Percentiles rank a stretch among this genome's conserved stretches.
Conservation (phyloP, 2,888 invertebrate species). For the Cosmopolites sordidus region DNA sequence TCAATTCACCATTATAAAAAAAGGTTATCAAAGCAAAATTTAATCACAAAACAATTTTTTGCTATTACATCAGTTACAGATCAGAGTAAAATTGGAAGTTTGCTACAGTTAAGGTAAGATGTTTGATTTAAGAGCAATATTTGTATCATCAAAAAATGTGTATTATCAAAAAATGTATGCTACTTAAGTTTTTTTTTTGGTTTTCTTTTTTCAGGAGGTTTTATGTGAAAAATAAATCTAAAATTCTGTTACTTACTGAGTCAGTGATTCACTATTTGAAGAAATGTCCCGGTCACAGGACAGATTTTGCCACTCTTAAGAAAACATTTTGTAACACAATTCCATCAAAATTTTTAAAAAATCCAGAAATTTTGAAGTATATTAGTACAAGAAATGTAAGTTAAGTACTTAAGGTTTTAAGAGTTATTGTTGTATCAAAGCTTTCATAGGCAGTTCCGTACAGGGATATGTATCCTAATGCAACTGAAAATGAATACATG, state of each 20-base stretch:
- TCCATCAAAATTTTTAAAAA: conserved; percentile 52
- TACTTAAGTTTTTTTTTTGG: too few species aligned
- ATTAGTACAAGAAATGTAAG: conserved; percentile 50
- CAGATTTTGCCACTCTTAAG: conserved; percentile 53
- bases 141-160: too few species aligned
- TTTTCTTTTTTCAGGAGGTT: conserved; percentile 52
- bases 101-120: conserved; percentile 55
- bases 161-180: too few species aligned
- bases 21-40: conserved; percentile 53
- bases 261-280: conserved; percentile 54
- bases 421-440: background rate
- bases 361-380: conserved; percentile 51
- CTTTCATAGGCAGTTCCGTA: conserved; percentile 50
- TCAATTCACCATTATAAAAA: conserved; percentile 62
- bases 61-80: conserved; percentile 49
- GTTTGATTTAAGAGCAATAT: background rate
- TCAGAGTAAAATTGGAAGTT: conserved; percentile 46
- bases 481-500: conserved; percentile 52
- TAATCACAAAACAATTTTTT: conserved; percentile 61
- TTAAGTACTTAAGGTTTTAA: conserved; percentile 22
- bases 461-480: conserved; percentile 56
- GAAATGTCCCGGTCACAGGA: conserved; percentile 51
- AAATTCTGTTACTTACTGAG: conserved; percentile 52
- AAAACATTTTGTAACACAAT: conserved; percentile 39
- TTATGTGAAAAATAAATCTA: conserved; percentile 55